phyloP scores from a whole-genome alignment of 2,797 vertebrate genomes.

The Anisognathus igniventris region DNA sequence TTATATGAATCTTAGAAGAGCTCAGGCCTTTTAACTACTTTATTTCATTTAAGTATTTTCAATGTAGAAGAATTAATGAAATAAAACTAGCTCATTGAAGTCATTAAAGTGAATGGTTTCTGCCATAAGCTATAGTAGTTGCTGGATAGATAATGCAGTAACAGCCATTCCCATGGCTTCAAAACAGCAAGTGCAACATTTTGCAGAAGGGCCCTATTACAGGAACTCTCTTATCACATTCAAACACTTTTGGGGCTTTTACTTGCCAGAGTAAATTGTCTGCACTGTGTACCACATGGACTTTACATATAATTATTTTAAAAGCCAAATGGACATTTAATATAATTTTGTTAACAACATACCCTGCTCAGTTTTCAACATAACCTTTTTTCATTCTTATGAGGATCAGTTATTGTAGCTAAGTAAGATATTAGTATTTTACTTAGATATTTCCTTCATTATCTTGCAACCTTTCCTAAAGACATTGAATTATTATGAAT shows the following conservation, averaged over 20 bases:
- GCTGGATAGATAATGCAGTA: not conserved
- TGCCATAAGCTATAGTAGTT: not conserved
- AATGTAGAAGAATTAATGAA: not conserved
- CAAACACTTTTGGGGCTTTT: not conserved
- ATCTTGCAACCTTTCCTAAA: not conserved
- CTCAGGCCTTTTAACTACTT: not conserved
- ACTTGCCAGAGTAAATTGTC: not conserved
- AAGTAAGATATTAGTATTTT: not conserved
- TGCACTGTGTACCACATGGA: not conserved
- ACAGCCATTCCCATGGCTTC: not conserved
- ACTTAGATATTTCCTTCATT: not conserved
- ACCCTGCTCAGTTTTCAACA: not conserved
- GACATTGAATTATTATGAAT: not conserved
- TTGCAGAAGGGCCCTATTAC: not conserved
- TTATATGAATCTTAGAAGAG: not conserved
- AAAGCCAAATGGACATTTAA: not conserved
- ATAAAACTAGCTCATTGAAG: not conserved
- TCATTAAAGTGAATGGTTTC: not conserved
- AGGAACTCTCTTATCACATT: not conserved
- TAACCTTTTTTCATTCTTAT: not conserved
- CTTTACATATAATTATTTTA: not conserved
- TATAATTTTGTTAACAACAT: not conserved
- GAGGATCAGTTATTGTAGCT: not conserved
- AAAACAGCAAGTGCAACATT: not conserved
- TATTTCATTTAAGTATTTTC: not conserved